These are phyloP conservation scores for Agrilus cyanescens DNA, from an alignment of 2,888 invertebrate genomes.

Conservation along the genomic window DNA sequence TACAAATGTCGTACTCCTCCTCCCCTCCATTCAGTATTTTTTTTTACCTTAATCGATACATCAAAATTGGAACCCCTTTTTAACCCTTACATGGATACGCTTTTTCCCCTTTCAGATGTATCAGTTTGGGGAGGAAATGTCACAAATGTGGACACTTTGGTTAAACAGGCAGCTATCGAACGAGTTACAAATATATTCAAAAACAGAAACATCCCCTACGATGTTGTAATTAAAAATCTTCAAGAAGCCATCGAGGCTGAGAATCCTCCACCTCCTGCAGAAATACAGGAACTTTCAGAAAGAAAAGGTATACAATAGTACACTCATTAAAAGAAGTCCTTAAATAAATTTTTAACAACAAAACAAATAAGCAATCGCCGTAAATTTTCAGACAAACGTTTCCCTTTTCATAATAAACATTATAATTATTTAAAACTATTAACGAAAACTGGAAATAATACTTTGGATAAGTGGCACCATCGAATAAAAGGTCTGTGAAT, in stretches of 20 bases:
- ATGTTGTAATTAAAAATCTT: conserved; percentile 65
- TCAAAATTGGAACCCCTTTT: no score
- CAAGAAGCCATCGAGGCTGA: conserved; percentile 69
- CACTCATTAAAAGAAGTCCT: background rate
- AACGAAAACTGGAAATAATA: background rate
- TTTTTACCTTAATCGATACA: no score
- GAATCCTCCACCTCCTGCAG: conserved; percentile 58
- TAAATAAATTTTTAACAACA: conserved; percentile 2
- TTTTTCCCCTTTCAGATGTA: no score
- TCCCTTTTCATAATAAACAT: background rate
- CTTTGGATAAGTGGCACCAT: conserved; percentile 34
- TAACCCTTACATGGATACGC: no score
- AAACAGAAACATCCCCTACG: conserved; percentile 50
- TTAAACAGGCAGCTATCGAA: conserved; percentile 52
- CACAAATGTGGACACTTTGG: conserved; percentile 54
- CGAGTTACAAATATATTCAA: conserved; percentile 51
- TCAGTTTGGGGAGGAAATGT: conserved; percentile 55
- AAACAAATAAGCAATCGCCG: background rate
- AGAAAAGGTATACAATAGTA: conserved; percentile 45
- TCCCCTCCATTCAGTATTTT: no score
- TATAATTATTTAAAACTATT: conserved; percentile 7
- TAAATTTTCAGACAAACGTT: background rate
- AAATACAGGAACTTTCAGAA: conserved; percentile 58
- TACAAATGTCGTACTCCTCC: no score
- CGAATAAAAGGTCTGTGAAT: no score